Evolutionary conservation across 2,113 vertebrate species (phyloP).

Genomic region (Oryzias woworae): DNA sequence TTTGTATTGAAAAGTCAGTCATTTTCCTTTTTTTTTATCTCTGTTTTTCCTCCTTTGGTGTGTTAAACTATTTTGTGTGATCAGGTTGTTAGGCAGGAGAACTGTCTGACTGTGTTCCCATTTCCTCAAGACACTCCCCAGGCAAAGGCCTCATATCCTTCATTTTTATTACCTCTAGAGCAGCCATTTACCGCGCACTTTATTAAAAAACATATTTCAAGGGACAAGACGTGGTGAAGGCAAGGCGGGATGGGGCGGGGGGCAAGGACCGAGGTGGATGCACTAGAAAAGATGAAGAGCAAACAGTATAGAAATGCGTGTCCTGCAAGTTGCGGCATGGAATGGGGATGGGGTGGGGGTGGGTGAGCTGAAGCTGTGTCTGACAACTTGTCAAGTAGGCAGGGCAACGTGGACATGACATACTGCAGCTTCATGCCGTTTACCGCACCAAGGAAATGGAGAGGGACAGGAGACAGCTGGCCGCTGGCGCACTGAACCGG

Average conservation of each 20-base stretch:
- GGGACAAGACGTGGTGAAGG: slow-evolving; percentile 36
- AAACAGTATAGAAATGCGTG: slow-evolving; percentile 40
- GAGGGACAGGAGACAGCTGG: slow-evolving; percentile 71
- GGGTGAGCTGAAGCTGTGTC: slow-evolving; percentile 55
- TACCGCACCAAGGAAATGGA: slow-evolving; percentile 67
- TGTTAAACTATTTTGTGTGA: slow-evolving; percentile 37
- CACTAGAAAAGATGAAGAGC: slow-evolving; percentile 40
- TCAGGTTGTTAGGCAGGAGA: slow-evolving; percentile 43
- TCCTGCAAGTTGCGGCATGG: slow-evolving; percentile 41
- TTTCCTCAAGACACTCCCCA: slow-evolving; percentile 67
- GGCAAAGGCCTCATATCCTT: slow-evolving; percentile 62
- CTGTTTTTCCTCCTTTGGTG: slow-evolving; percentile 15
- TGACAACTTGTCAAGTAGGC: slow-evolving; percentile 74
- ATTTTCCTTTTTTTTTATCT: slow-evolving; percentile 20
- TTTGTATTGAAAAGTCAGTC: slow-evolving; percentile 37
- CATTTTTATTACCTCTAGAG: slow-evolving; percentile 74
- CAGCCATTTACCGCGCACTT: slow-evolving; percentile 74
- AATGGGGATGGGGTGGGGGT: slow-evolving; percentile 19
- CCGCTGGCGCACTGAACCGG: slow-evolving; percentile 66
- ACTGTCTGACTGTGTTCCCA: slow-evolving; percentile 57
- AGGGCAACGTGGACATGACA: slow-evolving; percentile 68
- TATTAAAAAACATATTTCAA: slow-evolving; percentile 82
- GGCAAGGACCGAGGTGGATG: slow-evolving; percentile 44
- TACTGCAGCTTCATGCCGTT: slow-evolving; percentile 72
- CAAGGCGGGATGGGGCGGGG: slow-evolving; percentile 2